phyloP scores from a whole-genome alignment of 2,888 invertebrate species.

The Spicauda simplicius region DNA sequence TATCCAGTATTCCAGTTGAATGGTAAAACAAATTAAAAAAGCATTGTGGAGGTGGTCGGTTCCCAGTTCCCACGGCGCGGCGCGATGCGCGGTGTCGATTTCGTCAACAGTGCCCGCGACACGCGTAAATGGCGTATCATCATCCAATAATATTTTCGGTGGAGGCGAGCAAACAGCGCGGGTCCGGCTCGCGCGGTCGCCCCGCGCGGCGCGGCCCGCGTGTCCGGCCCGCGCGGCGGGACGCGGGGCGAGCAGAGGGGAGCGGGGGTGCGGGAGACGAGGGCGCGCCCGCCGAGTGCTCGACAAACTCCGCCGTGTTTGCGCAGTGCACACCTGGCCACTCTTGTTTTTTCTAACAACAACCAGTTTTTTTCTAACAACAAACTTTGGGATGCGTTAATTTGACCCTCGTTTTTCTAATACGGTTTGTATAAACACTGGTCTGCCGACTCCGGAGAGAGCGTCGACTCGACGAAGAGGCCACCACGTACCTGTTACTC shows the following conservation, averaged over 20 bases:
- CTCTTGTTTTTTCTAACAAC: conserved; percentile 64
- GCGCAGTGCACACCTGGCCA: conserved; percentile 54
- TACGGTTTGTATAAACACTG: conserved; percentile 58
- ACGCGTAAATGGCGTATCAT: conserved; percentile 69
- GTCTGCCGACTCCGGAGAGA: conserved; percentile 36
- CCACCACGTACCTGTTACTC: conserved; percentile 13
- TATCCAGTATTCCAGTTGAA: conserved; percentile 20
- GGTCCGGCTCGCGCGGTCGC: conserved; percentile 28
- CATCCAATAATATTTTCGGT: conserved; percentile 73
- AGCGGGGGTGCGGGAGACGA: conserved; percentile 23
- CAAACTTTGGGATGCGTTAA: conserved; percentile 64
- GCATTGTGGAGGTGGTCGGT: conserved; percentile 29
- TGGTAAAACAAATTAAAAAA: conserved; percentile 29
- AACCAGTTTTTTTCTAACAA: conserved; percentile 59
- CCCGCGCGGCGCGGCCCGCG: conserved; percentile 18
- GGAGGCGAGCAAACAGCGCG: conserved; percentile 42
- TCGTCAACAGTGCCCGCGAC: conserved; percentile 52
- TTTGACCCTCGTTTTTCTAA: conserved; percentile 65
- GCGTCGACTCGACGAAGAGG: conserved; percentile 12
- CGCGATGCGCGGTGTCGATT: conserved; percentile 46
- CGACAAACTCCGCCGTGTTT: conserved; percentile 54
- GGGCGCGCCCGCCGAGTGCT: conserved; percentile 47
- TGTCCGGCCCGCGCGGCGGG: neutral
- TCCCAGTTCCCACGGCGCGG: conserved; percentile 10
- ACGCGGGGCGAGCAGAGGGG: too few species aligned